Conservation (phyloP, 35 echinoderm and acorn worm species). For the Heliocidaris erythrogramma region DNA sequence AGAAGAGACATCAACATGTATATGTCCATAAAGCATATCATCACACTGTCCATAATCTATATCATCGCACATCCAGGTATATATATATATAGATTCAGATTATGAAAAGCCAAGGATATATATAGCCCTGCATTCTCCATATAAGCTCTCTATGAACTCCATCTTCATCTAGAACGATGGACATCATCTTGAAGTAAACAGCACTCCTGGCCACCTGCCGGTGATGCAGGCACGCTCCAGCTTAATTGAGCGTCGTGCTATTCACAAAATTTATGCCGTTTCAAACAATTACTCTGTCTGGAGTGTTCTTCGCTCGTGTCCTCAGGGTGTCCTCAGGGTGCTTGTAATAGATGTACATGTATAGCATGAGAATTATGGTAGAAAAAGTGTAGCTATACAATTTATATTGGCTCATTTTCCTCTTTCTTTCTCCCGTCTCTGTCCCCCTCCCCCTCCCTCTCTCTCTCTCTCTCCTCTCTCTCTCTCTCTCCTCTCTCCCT, state of each 20-base stretch:
- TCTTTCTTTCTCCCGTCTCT: neutral
- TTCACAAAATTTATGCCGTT: constrained; percentile 1
- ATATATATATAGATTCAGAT: neutral
- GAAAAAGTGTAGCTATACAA: neutral
- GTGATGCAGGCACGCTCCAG: neutral
- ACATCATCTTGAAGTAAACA: neutral
- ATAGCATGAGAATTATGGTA: neutral
- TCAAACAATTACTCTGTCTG: neutral
- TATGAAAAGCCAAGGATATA: neutral
- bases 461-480: neutral
- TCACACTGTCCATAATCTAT: neutral
- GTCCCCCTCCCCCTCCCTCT: neutral
- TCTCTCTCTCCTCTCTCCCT: neutral
- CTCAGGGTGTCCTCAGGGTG: neutral
- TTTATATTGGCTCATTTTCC: neutral
- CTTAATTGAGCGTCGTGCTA: neutral
- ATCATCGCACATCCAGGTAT: neutral
- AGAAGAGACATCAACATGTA: too few species aligned
- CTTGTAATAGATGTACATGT: neutral
- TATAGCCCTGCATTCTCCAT: too few species aligned
- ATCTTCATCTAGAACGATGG: neutral
- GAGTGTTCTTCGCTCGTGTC: neutral
- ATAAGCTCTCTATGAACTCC: neutral
- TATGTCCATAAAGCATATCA: neutral
- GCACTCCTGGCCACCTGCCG: neutral